Conservation (phyloP, 2,113 vertebrate genomes). For the Percina caprodes region DNA sequence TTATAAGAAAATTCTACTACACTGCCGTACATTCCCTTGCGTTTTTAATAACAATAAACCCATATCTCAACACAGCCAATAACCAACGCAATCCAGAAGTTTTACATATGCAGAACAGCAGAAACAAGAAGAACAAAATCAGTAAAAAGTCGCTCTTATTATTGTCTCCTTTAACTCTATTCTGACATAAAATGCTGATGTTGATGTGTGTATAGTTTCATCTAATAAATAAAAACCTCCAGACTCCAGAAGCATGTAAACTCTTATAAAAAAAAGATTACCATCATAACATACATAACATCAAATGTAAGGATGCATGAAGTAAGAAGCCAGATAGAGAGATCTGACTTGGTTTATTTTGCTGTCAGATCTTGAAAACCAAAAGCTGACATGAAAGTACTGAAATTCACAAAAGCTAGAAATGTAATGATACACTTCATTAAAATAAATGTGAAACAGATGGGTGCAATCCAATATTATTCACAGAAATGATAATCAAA, state of each 20-base stretch:
- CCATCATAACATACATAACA: not conserved
- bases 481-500: conserved; percentile 1
- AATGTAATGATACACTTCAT: not conserved
- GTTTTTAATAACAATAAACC: not conserved
- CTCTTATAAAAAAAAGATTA: not conserved
- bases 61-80: not conserved
- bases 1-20: not conserved
- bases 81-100: not conserved
- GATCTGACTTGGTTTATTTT: not conserved
- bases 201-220: not conserved
- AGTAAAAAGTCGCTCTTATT: not conserved
- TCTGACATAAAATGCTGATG: not conserved
- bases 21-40: not conserved
- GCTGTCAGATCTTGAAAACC: conserved; percentile 3
- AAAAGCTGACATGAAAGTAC: not conserved
- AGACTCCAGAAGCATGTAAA: not conserved
- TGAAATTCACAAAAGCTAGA: not conserved
- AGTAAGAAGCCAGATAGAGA: not conserved
- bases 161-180: not conserved
- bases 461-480: not conserved
- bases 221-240: not conserved
- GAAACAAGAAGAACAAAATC: not conserved
- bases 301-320: not conserved
- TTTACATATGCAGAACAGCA: not conserved
- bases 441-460: not conserved